Conservation (phyloP, 2,113 vertebrate species). For the Desmodus rotundus region DNA sequence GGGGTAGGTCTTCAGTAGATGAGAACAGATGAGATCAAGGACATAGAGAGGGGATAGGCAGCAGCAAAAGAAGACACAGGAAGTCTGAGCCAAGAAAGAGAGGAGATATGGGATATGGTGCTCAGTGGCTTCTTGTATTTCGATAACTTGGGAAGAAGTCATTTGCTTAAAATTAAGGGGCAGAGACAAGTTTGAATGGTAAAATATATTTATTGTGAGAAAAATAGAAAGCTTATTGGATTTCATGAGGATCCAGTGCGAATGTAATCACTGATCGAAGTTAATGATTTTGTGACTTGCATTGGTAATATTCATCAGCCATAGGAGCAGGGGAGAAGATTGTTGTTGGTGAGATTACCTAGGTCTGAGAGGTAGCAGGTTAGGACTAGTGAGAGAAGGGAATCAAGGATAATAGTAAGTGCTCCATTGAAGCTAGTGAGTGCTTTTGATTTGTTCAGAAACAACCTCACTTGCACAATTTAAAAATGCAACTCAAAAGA, state of each 20-base stretch:
- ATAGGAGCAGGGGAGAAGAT: neutral
- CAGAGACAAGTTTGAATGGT: neutral
- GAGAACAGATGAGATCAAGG: neutral
- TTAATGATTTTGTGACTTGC: neutral
- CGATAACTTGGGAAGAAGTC: neutral
- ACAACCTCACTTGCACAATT: neutral
- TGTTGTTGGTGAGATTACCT: neutral
- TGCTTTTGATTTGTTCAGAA: neutral
- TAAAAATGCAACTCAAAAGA: neutral
- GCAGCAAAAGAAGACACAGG: neutral
- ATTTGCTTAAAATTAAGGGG: neutral
- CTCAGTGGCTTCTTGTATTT: neutral
- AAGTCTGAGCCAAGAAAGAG: neutral
- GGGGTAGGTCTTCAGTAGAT: neutral
- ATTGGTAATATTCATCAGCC: neutral
- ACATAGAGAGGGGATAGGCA: neutral
- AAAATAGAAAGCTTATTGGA: neutral
- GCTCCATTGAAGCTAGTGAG: neutral
- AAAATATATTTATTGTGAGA: neutral
- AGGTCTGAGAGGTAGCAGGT: neutral
- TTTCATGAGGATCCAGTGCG: neutral
- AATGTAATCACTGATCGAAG: neutral
- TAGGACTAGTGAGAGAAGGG: neutral
- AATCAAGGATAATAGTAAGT: neutral
- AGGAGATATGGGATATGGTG: neutral